Base-by-base conservation (phyloP, 2,888 invertebrate genomes). In the Dioctria rufipes region DNA sequence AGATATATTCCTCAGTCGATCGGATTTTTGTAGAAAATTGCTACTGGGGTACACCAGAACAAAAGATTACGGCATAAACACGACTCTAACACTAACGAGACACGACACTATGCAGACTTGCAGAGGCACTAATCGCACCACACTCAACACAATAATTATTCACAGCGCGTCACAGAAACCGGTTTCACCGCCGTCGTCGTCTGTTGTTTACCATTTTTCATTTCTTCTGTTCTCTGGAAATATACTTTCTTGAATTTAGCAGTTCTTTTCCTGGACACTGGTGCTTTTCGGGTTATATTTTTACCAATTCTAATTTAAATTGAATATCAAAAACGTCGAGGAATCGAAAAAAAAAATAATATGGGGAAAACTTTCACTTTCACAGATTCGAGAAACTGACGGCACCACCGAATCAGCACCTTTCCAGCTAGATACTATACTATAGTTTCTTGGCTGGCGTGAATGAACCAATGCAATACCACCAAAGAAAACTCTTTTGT, bases 281-380 rank as follows among this genome's bases (percentile, higher is more conserved):
- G 63, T 65, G 40, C 51, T 69, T 11, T n/a, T 39, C 11, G 37
- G 25, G 25, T 25, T 25, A 49, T 5, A 69, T 69, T 40, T 69
- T 69, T 5, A 9, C 46, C 9, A 39, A 39, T 69, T 69, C 25
- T 25, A 25, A 25, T 54, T 54, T n/a, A 11, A n/a, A 11, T 54
- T 54, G 39, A 37, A 51, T 69, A 69, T 69, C 39, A 49, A 69
- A 8, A 46, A 46, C 69, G 51, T 69, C 5, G 11, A 6, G 37
- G 39, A 51, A 39, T 60, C 5, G 9, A 60, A 60, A 1, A 11
- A 13, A 40, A 46, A 13, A 67, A 46, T 49, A 25, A 25, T 49
- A 67, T 67, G n/a, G 51, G 51, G 42, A 75, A n/a, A 75, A 75
- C 73, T 75, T 75, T 75, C 73, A 75, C 73, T 75, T 75, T 75